phyloP scores from a whole-genome alignment of 2,113 vertebrate species.

The Elaphurus davidianus region DNA sequence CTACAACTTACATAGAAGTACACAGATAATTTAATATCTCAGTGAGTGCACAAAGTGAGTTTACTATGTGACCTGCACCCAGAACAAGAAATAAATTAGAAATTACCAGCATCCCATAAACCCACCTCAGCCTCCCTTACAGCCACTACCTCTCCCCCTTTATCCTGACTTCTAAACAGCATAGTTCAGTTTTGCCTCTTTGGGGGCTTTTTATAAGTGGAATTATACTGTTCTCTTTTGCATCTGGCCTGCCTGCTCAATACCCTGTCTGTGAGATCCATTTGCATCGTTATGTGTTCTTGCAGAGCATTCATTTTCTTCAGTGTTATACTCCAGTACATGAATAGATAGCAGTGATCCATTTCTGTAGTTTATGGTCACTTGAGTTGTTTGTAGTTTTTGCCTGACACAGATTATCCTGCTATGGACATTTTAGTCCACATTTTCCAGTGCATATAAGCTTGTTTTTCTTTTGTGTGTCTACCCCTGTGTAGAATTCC shows the following conservation, averaged over 20 bases:
- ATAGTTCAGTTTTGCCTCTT: not conserved
- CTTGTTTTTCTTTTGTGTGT: not conserved
- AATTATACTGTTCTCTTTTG: not conserved
- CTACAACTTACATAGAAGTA: not conserved
- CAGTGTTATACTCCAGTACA: not conserved
- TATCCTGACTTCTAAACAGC: not conserved
- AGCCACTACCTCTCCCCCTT: not conserved
- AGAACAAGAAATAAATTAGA: not conserved
- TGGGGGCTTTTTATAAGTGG: not conserved
- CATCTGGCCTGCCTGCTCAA: not conserved
- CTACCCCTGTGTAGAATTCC: not conserved
- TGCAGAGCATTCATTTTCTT: not conserved
- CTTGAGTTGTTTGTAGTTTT: not conserved
- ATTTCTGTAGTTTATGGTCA: not conserved
- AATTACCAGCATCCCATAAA: not conserved
- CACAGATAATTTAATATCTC: not conserved
- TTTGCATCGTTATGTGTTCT: not conserved
- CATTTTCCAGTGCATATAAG: not conserved
- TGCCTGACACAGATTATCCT: not conserved
- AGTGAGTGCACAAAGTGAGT: not conserved
- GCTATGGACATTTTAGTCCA: not conserved
- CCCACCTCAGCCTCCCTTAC: accelerated
- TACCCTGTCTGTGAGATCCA: not conserved
- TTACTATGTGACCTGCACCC: not conserved
- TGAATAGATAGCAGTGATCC: not conserved